phyloP scores from a whole-genome alignment of 92 coral and sea anemone species.

The Epizoanthus stellaris region DNA sequence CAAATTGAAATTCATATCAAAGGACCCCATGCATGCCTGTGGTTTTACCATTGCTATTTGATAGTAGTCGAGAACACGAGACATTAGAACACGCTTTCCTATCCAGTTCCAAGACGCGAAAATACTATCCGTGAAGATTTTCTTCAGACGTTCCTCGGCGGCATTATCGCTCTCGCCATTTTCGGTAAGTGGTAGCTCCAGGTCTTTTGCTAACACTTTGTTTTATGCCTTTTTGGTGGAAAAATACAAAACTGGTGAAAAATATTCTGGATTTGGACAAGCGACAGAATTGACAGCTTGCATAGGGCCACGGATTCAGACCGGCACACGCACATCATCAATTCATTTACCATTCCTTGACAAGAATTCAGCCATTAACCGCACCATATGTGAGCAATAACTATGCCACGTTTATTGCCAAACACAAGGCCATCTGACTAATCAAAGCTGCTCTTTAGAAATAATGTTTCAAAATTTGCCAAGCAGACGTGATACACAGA shows the following conservation, averaged over 20 bases:
- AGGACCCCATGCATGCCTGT: conserved; percentile 21
- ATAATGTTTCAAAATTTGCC: not conserved
- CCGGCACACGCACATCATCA: conserved; percentile 31
- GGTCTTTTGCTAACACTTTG: not conserved
- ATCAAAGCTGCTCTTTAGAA: not conserved
- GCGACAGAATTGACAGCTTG: not conserved
- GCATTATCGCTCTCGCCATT: not conserved
- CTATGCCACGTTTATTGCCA: conserved; percentile 9
- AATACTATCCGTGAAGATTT: not conserved
- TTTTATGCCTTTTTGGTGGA: too few relatives aligned
- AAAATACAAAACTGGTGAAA: not conserved
- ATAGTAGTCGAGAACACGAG: not conserved
- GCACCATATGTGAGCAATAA: conserved; percentile 28
- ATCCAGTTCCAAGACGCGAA: not conserved
- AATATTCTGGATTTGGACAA: not conserved
- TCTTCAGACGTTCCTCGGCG: not conserved
- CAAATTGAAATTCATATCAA: not conserved
- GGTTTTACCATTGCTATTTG: conserved; percentile 37
- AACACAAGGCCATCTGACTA: conserved; percentile 36
- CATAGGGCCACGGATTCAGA: not conserved
- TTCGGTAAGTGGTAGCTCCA: conserved; percentile 4
- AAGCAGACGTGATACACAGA: not conserved
- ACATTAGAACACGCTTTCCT: conserved; percentile 6
- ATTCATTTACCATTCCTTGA: conserved; percentile 37
- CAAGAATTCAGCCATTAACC: conserved; percentile 46